Base-by-base conservation (phyloP, 2,113 vertebrate genomes). In the Gracilinanus agilis region DNA sequence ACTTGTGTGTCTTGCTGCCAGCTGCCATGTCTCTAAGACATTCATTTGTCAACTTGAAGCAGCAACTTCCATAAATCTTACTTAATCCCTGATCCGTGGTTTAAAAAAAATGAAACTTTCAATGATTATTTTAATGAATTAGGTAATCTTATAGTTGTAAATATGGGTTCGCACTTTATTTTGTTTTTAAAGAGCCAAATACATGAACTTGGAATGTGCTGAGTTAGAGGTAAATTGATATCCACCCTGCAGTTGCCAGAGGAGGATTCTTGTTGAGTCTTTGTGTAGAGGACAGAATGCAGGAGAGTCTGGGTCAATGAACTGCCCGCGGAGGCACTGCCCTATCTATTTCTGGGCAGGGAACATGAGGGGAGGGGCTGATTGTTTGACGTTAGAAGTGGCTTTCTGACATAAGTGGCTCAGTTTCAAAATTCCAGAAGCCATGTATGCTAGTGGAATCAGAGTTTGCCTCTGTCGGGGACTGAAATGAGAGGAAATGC, bases 141-240 rank as follows among this genome's bases (percentile, higher is more conserved):
- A 95, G 91, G 34, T 93, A 95, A 96, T 94, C 94, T 92, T 19
- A 53, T 94, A 96, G 96, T 94, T 94, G 96, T 98, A 97, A 97
- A 93, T 95, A 95, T 97, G 95, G 40, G 93, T 94, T 92, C 95
- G 93, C 89, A 88, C 89, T 67, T 89, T 55, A 49, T 58, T 94
- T 21, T 83, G 34, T 29, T 89, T 96, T 54, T 94, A 8, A 92
- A 93, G 90, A 44, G 83, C 90, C 25, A 53, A 95, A 92, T 93
- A 61, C 94, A 92, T 89, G 94, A 93, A 90, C 90, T 55, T 29
- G 94, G 94, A 97, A 96, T 94, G 92, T 96, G 97, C 97, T 97
- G 97, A 96, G 95, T 89, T 16, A 0, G 83, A 29, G 40, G 96
- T 92, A 97, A 97, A 49, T 7, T 55, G 97, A 97, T 91, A 93